phyloP scores from a whole-genome alignment of 2,113 vertebrate genomes.

The Dryoscopus gambensis region DNA sequence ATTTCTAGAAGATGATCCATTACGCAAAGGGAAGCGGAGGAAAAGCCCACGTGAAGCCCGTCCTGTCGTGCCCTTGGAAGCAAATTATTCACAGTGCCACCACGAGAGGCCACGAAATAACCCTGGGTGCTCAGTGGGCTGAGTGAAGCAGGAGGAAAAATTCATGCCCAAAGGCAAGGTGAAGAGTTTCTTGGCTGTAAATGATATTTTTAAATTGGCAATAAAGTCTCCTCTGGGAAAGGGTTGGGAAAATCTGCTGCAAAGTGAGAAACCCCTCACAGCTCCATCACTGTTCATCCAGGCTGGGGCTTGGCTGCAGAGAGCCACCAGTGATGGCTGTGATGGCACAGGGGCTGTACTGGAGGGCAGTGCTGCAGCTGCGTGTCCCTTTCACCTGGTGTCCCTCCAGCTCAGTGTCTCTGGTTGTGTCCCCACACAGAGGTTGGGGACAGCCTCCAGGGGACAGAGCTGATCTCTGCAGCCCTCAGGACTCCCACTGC shows the following conservation, averaged over 20 bases:
- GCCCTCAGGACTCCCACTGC: not conserved
- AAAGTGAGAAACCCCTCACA: not conserved
- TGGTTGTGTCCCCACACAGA: not conserved
- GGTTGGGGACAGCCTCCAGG: not conserved
- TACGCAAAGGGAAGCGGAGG: not conserved
- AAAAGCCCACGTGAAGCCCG: not conserved
- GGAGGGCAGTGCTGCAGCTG: not conserved
- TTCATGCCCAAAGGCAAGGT: not conserved
- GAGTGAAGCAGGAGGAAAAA: not conserved
- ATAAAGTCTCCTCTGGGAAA: not conserved
- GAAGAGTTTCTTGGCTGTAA: not conserved
- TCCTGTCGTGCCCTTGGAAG: not conserved
- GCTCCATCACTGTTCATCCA: not conserved
- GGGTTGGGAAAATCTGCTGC: not conserved
- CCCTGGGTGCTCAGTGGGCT: not conserved
- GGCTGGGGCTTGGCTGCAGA: not conserved
- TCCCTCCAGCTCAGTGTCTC: not conserved
- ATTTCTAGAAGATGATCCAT: not conserved
- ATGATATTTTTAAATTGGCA: not conserved
- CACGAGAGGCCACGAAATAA: not conserved
- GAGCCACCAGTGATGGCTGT: not conserved
- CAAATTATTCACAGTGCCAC: not conserved
- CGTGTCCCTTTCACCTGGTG: not conserved
- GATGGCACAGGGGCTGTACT: not conserved
- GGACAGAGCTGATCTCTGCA: not conserved